Evolutionary conservation across 2,888 invertebrate species (phyloP), one percentile per base, ranked within the genome.

Genomic region (Phymatocera aterrima): DNA sequence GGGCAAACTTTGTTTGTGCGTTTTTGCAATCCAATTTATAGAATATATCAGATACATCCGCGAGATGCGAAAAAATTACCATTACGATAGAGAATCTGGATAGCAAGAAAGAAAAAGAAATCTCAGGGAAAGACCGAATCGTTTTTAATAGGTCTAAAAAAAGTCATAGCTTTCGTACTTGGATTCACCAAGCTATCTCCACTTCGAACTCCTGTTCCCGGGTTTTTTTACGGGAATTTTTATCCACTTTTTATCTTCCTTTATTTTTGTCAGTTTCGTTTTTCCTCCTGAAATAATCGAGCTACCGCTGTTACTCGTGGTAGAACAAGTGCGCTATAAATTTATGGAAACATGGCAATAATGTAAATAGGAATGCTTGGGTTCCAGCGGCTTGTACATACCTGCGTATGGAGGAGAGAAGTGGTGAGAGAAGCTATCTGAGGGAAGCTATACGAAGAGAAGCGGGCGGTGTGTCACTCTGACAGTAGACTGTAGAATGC

Each of bases 11-110:
- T 37, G 54, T 78, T 54, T 70, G 68, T 70, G 78, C 51, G 51
- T 65, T 78, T 78, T 78, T 78, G 48, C 54, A 54, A 68, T 65
- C 70, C 70, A 78, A 78, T 68, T 78, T 78, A 40, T 68, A 40
- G 70, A 68, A 70, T 78, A 78, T 70, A 78, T 78, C 68, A 78
- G 78, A 54, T 70, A 70, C 68, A 54, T 48, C 48, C 48, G 51
- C n/a, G 31, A 51, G 28, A 72, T 31, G 72, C 68, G n/a, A 78
- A 72, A 78, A 78, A 78, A 78, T 70, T 37, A 31, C 31, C 68
- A 68, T 78, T 68, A 28, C 65, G 65, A 65, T 46, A 24, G 70
- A 40, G 68, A 40, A 54, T 70, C 8, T 24, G 12, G 31, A 48
- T 43, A 31, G 31, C 10, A 51, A 51, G 31, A 24, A 34, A 24